These are phyloP conservation scores for Gonioctena quinquepunctata DNA, from an alignment of 1,140 invertebrate species.

Conservation along the genomic window DNA sequence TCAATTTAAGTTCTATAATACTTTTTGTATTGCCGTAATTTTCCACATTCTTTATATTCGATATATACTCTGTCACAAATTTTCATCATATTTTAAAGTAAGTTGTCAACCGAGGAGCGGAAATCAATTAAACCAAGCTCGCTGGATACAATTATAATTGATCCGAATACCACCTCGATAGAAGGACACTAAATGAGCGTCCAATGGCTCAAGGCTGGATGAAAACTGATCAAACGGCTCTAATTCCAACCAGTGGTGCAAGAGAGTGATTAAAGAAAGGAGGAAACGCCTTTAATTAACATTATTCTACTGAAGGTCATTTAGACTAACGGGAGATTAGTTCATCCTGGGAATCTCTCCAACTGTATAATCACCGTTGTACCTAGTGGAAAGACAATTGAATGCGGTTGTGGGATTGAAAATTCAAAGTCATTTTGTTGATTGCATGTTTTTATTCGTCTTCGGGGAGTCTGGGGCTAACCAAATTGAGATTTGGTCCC, in stretches of 20 bases:
- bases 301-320: neutral
- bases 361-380: neutral
- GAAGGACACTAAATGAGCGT: neutral
- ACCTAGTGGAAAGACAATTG: neutral
- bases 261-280: neutral
- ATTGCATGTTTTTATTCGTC: no score
- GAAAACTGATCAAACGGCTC: neutral
- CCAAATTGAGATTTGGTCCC: no score
- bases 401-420: no score
- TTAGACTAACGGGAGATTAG: neutral
- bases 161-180: neutral
- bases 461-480: no score
- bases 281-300: neutral
- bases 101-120: no score
- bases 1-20: no score
- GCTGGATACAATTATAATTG: neutral
- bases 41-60: no score
- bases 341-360: neutral
- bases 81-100: no score
- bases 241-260: neutral
- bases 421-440: no score
- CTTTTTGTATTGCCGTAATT: no score
- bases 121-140: neutral
- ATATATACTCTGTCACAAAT: no score
- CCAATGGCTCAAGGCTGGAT: neutral